phyloP scores from a whole-genome alignment of 2,797 vertebrate species.

The Myotis pilosus region DNA sequence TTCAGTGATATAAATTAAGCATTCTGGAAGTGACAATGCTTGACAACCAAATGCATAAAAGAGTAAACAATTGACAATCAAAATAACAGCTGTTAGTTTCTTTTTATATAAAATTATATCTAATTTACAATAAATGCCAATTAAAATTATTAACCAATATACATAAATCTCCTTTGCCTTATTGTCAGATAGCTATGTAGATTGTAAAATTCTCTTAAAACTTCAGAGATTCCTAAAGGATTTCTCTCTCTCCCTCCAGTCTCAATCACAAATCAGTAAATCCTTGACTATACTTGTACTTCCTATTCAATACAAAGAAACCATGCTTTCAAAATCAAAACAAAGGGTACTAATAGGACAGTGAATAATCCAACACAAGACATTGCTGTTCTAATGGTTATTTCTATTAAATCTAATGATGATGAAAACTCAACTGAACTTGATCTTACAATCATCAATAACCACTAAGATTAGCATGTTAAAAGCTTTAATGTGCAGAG shows the following conservation, averaged over 20 bases:
- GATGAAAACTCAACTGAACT: slow-evolving; percentile 58
- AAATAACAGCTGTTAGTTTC: slow-evolving; percentile 73
- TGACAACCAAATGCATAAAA: slow-evolving; percentile 77
- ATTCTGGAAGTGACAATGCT: slow-evolving; percentile 69
- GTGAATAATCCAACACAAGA: slow-evolving; percentile 56
- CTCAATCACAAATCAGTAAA: slow-evolving; percentile 16
- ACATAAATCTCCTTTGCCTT: slow-evolving; percentile 72
- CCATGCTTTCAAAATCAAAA: not conserved
- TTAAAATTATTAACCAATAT: slow-evolving; percentile 79
- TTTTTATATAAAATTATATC: slow-evolving; percentile 76
- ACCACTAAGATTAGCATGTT: slow-evolving; percentile 56
- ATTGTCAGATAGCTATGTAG: slow-evolving; percentile 51
- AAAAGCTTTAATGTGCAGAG: slow-evolving; percentile 64
- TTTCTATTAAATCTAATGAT: slow-evolving; percentile 57
- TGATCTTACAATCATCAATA: slow-evolving; percentile 35
- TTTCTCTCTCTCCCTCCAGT: not conserved
- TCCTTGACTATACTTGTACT: not conserved
- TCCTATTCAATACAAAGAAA: slow-evolving; percentile 29
- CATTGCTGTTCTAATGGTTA: slow-evolving; percentile 23
- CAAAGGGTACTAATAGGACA: not conserved
- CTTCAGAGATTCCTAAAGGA: slow-evolving; percentile 23
- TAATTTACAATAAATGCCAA: slow-evolving; percentile 75
- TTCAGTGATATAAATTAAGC: slow-evolving; percentile 76
- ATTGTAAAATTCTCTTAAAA: slow-evolving; percentile 41
- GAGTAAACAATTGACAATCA: slow-evolving; percentile 73